Evolutionary conservation across 2,888 invertebrate genomes (phyloP).

Genomic region (Scaptomyza parva): DNA sequence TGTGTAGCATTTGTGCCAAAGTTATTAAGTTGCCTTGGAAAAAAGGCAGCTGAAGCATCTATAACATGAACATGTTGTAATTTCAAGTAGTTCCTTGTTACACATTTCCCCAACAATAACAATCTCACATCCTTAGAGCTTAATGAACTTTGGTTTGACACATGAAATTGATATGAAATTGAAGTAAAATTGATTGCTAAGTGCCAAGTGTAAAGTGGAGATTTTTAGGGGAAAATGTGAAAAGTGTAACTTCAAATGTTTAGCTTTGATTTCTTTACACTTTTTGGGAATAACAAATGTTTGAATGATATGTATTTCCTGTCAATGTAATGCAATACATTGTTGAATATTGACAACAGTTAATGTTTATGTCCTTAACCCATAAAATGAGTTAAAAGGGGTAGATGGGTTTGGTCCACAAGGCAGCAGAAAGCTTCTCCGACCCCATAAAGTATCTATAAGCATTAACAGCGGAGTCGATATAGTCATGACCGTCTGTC

Average conservation of each 20-base stretch:
- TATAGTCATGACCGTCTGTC: no score
- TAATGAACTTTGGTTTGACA: constrained; percentile 21
- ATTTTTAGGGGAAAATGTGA: not conserved
- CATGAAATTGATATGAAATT: constrained; percentile 12
- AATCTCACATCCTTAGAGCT: constrained; percentile 8
- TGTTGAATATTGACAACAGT: no score
- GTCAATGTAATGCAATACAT: no score
- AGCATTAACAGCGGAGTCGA: no score
- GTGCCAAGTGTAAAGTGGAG: not conserved
- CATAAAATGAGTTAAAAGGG: no score
- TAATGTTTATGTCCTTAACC: no score
- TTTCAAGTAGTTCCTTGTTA: constrained; percentile 11
- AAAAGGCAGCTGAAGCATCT: constrained; percentile 37
- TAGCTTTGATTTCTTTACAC: not conserved
- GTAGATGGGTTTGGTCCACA: no score
- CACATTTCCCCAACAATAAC: constrained; percentile 25
- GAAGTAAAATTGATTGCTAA: constrained; percentile 16
- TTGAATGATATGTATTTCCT: no score
- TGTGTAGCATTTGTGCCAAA: constrained; percentile 59
- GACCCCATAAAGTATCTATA: no score
- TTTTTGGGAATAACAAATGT: not conserved
- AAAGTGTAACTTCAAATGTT: not conserved
- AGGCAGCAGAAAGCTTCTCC: no score
- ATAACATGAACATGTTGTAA: constrained; percentile 21
- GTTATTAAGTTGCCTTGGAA: constrained; percentile 63